Base-by-base conservation (phyloP, 30 jellyfish, hydroid and myxozoan genomes). In the Cassiopea xamachana region DNA sequence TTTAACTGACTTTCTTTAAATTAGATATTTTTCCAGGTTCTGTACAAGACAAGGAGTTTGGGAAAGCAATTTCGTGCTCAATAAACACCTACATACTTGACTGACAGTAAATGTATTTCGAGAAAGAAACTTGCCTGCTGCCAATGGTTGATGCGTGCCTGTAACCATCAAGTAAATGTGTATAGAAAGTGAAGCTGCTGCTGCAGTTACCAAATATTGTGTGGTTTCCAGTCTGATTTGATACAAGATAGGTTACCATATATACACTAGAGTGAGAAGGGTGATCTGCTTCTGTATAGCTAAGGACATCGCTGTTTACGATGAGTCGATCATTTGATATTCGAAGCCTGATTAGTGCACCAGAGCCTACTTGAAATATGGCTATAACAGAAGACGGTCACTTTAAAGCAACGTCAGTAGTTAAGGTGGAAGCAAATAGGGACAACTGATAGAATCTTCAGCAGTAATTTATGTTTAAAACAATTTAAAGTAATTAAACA, bases 281-380 rank as follows among this genome's bases (percentile, higher is more conserved):
- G 8, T 48, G 19, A 50, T 50, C 49, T 7, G 0, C 15, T 2
- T 1, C 13, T 2, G 48, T 27, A 51, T 78, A 78, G 87, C 87
- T 49, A 70, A 48, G 16, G 1, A 51, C 49, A 1, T 49, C 87
- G 1, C 45, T 78, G 51, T 50, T 78, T 2, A 7, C 48, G 50
- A n/a, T 44, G 16, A 15, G 10, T 43, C 2, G 48, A 18, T 8
- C 75, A 1, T 49, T 10, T 3, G 75, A 78, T 16, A 1, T 13
- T 14, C 13, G 59, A 50, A 78, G 71, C 1, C 0, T 3, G 1
- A 71, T 1, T 2, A 78, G 1, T 7, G 76, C 87, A 48, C 87
- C 87, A 1, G 87, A 75, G 50, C 87, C 87, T 48, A 75, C 9
- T 50, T 78, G 75, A 15, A 48, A 48, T 78, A 43, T 6, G 80